These are phyloP conservation scores for Neofelis nebulosa DNA, from an alignment of 2,113 vertebrate species.

Conservation along the genomic window DNA sequence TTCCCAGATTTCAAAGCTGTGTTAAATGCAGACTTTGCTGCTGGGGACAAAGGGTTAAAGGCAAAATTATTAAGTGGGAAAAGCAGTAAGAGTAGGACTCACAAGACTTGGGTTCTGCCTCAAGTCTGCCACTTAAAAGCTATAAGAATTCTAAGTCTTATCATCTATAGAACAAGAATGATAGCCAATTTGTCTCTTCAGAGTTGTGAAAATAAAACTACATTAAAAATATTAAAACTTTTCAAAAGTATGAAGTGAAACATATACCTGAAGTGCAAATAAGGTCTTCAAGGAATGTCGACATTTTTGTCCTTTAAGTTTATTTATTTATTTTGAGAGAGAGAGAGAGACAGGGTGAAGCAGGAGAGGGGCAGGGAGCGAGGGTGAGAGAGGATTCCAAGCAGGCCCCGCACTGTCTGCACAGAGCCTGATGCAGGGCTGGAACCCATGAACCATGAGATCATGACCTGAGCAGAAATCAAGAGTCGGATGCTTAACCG, in stretches of 20 bases:
- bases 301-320: too few species aligned
- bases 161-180: neutral
- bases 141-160: neutral
- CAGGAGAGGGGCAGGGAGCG: too few species aligned
- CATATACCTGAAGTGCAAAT: neutral
- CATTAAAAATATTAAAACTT: slow-evolving; percentile 15
- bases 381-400: too few species aligned
- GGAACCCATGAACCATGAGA: too few species aligned
- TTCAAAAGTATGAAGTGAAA: neutral
- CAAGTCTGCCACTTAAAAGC: neutral
- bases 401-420: too few species aligned
- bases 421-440: too few species aligned
- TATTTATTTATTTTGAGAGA: too few species aligned
- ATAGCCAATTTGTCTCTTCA: neutral
- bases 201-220: slow-evolving; percentile 47
- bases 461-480: too few species aligned
- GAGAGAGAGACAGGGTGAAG: too few species aligned
- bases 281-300: neutral
- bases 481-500: too few species aligned
- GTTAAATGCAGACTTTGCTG: neutral
- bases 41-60: neutral
- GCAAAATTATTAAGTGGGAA: neutral
- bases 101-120: neutral
- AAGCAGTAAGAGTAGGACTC: neutral
- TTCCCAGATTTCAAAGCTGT: neutral